phyloP scores from a whole-genome alignment of 1,140 invertebrate species.

The Leucophenga varia region DNA sequence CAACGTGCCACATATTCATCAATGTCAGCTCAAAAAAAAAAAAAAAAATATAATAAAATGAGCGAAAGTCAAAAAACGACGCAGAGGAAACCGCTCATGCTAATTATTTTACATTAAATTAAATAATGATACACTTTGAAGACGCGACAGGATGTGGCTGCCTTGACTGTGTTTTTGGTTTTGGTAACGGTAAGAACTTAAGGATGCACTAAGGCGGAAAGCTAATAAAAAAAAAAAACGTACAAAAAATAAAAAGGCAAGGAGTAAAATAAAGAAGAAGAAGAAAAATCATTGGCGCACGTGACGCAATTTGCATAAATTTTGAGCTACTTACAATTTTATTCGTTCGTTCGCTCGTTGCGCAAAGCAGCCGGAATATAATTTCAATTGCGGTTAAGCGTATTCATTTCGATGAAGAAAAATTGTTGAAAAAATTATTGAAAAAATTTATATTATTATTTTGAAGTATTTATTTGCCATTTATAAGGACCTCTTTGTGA shows the following conservation, averaged over 20 bases:
- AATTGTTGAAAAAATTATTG: too few species aligned
- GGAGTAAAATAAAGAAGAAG: too few species aligned
- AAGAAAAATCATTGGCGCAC: conserved; percentile 53
- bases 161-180: background rate
- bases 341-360: conserved; percentile 10
- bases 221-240: background rate
- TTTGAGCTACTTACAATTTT: conserved; percentile 22
- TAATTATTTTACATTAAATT: conserved; percentile 58
- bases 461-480: too few species aligned
- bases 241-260: too few species aligned
- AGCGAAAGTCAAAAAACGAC: background rate
- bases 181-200: background rate
- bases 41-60: too few species aligned
- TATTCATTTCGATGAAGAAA: too few species aligned
- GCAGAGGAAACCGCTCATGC: conserved; percentile 22
- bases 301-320: conserved; percentile 56
- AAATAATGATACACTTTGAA: conserved; percentile 55
- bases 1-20: background rate
- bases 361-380: conserved; percentile 41
- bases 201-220: background rate
- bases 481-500: too few species aligned
- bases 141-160: conserved; percentile 12
- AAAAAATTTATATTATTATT: too few species aligned
- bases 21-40: conserved; percentile 8
- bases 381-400: conserved; percentile 53